Evolutionary conservation across 2,113 vertebrate species (phyloP), one percentile per base, ranked within the genome.

Genomic region (Heptranchias perlo): DNA sequence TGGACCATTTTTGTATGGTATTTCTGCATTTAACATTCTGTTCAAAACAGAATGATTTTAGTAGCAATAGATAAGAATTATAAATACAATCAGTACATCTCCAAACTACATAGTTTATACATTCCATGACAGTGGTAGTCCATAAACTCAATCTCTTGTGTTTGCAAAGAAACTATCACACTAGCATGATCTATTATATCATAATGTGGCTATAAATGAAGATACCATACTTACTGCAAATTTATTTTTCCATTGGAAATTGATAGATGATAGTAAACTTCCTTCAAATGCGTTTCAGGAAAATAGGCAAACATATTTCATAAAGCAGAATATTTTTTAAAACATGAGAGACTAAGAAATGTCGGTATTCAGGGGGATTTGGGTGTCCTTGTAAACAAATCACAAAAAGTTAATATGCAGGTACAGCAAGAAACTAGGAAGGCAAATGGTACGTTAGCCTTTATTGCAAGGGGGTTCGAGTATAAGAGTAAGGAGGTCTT

Each of bases 271-370:
- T 62, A 64, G 89, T n/a, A 93, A 93, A 39, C 18, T 64, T 58
- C 58, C 58, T 93, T 62, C 58, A 93, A 93, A 93, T 64, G n/a
- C 35, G 62, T 64, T 35, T 64, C 58, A 62, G 89, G 61, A 62
- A 64, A 93, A 93, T 62, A 62, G 58, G 58, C 35, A 92, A 92
- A 92, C 89, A 93, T 93, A 39, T 93, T 93, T 93, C 58, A 93
- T 93, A n/a, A n/a, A n/a, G n/a, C n/a, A n/a, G n/a, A n/a, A n/a
- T n/a, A n/a, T n/a, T n/a, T n/a, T n/a, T n/a, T n/a, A n/a, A n/a
- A n/a, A n/a, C n/a, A n/a, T n/a, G n/a, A n/a, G n/a, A n/a, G n/a
- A n/a, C n/a, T n/a, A n/a, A n/a, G n/a, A n/a, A n/a, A n/a, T n/a
- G n/a, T n/a, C n/a, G n/a, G n/a, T n/a, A n/a, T n/a, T n/a, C n/a